phyloP scores from a whole-genome alignment of 2,888 invertebrate genomes.

The Agrotis exclamationis region DNA sequence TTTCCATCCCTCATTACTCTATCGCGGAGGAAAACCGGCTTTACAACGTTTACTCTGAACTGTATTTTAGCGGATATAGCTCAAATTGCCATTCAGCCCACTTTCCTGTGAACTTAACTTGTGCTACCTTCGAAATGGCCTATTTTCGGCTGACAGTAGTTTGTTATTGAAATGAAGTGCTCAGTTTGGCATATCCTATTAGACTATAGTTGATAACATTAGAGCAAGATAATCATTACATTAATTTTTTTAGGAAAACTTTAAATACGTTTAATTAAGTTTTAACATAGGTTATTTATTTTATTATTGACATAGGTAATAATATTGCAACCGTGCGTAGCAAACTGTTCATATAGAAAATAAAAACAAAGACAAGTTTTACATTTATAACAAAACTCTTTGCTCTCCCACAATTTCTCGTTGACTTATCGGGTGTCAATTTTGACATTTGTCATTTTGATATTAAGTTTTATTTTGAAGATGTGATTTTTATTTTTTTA shows the following conservation, averaged over 20 bases:
- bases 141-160: background rate
- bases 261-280: too few species aligned
- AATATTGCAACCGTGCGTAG: too few species aligned
- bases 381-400: conserved; percentile 14
- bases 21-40: background rate
- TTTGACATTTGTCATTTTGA: conserved; percentile 40
- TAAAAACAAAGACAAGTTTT: background rate
- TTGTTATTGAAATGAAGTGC: background rate
- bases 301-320: too few species aligned
- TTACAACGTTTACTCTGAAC: background rate
- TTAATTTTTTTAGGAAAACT: background rate
- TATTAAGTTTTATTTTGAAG: conserved; percentile 33
- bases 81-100: conserved; percentile 2
- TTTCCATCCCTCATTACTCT: too few species aligned
- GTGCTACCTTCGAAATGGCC: background rate
- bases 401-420: background rate
- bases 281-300: too few species aligned
- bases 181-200: background rate
- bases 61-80: conserved; percentile 1
- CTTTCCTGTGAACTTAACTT: background rate
- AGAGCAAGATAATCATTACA: background rate
- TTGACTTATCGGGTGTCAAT: background rate
- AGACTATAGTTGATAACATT: background rate
- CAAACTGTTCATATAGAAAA: background rate
- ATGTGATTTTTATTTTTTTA: conserved; percentile 17